Evolutionary conservation across 2,888 invertebrate genomes (phyloP).

Genomic region (Choristoneura rosaceana): DNA sequence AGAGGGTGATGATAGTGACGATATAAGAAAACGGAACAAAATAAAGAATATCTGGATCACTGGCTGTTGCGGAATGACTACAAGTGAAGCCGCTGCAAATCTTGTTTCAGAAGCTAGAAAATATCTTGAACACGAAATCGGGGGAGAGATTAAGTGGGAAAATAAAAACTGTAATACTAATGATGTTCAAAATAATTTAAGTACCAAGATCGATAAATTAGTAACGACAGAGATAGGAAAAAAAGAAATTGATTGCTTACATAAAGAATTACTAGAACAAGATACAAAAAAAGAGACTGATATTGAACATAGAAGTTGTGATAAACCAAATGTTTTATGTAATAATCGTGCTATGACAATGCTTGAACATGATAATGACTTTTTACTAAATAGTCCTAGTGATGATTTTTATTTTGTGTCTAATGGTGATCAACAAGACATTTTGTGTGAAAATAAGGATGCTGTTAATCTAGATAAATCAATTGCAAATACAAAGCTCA

Average conservation of each 20-base stretch:
- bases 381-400: slow-evolving; percentile 32
- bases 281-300: slow-evolving; percentile 5
- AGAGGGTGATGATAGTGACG: slow-evolving; percentile 88
- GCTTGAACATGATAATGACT: slow-evolving; percentile 23
- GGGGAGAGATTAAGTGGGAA: slow-evolving; percentile 89
- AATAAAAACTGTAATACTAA: slow-evolving; percentile 49
- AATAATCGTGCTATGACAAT: slow-evolving; percentile 2
- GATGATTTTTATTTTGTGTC: slow-evolving; percentile 20
- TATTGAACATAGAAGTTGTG: background rate
- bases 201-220: background rate
- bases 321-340: slow-evolving; percentile 10
- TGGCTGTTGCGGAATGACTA: slow-evolving; percentile 92
- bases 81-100: slow-evolving; percentile 91
- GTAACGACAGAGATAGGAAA: slow-evolving; percentile 1
- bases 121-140: slow-evolving; percentile 90
- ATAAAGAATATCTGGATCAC: slow-evolving; percentile 91
- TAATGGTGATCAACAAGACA: slow-evolving; percentile 2
- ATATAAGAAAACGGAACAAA: slow-evolving; percentile 88
- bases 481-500: background rate
- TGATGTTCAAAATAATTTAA: slow-evolving; percentile 25
- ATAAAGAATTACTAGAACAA: background rate
- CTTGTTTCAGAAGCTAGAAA: slow-evolving; percentile 92
- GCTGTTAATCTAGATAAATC: background rate
- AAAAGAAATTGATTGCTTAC: background rate
- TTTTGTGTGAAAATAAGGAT: background rate